Percentiles rank a stretch among this genome's conserved stretches.
phyloP scores from a whole-genome alignment of 2,888 invertebrate species.

The Daptonema setosum region DNA sequence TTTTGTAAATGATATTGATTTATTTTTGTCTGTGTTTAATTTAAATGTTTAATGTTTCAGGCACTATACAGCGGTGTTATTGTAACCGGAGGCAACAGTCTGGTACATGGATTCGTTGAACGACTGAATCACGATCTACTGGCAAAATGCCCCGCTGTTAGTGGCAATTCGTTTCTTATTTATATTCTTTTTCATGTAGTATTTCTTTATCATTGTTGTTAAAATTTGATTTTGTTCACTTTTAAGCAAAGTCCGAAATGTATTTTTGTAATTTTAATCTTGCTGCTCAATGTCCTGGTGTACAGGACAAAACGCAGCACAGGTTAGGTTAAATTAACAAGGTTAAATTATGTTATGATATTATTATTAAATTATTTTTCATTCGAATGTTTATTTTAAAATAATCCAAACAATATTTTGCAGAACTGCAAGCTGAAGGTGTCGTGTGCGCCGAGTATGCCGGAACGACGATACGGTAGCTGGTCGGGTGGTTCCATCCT shows the following conservation, averaged over 20 bases:
- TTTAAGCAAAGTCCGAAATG: too few relatives aligned
- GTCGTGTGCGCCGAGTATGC: conserved; percentile 67
- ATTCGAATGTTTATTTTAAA: too few relatives aligned
- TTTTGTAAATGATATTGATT: not conserved
- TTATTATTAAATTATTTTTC: too few relatives aligned
- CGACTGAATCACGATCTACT: conserved; percentile 65
- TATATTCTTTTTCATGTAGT: too few relatives aligned
- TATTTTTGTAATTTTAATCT: too few relatives aligned
- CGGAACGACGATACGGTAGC: conserved; percentile 77
- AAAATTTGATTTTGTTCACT: too few relatives aligned
- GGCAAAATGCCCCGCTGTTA: conserved; percentile 56
- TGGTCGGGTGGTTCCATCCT: conserved; percentile 98
- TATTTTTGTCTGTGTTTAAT: conserved; percentile 2
- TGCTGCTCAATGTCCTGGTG: too few relatives aligned
- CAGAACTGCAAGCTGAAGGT: conserved; percentile 73
- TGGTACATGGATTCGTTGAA: conserved; percentile 78
- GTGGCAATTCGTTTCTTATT: conserved; percentile 11
- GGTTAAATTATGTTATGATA: too few relatives aligned
- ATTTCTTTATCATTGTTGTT: too few relatives aligned
- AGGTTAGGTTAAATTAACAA: too few relatives aligned
- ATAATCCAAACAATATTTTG: too few relatives aligned
- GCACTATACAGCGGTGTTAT: conserved; percentile 71
- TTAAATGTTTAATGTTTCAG: not conserved
- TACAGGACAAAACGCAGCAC: too few relatives aligned
- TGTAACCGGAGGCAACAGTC: conserved; percentile 77